Evolutionary conservation across 2,113 vertebrate genomes (phyloP).

Genomic region (Cryptomyrus ogoouensis): DNA sequence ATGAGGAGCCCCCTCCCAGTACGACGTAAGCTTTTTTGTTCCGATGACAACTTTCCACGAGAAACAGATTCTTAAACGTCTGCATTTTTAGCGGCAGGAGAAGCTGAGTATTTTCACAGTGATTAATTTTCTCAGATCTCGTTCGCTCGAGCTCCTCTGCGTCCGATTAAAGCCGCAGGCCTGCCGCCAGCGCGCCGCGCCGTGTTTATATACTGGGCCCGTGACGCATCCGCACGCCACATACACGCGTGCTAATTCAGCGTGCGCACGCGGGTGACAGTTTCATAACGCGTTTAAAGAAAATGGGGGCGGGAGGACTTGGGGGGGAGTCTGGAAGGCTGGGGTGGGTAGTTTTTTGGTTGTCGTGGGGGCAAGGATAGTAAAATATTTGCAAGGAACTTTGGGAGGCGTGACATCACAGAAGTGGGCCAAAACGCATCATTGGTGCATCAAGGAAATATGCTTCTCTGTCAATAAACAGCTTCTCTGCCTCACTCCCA

Average conservation of each 20-base stretch:
- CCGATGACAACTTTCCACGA: constrained; percentile 25
- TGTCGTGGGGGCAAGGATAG: constrained; percentile 3
- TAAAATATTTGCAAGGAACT: constrained; percentile 48
- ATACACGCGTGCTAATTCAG: not conserved
- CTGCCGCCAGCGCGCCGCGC: not conserved
- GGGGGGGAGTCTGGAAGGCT: constrained; percentile 54
- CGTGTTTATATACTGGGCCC: not conserved
- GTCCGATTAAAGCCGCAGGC: constrained; percentile 48
- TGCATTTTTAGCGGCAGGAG: constrained; percentile 50
- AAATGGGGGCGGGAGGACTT: constrained; percentile 18
- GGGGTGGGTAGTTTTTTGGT: constrained; percentile 34
- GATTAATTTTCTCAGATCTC: constrained; percentile 56
- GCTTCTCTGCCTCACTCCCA: not conserved
- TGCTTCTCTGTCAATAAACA: constrained; percentile 6
- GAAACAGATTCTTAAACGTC: constrained; percentile 47
- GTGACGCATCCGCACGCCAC: not conserved
- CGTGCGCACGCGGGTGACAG: not conserved
- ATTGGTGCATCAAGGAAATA: constrained; percentile 23
- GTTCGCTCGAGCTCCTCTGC: constrained; percentile 36
- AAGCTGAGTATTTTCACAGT: constrained; percentile 50
- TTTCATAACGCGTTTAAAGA: not conserved
- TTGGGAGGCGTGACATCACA: constrained; percentile 50
- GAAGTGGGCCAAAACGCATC: constrained; percentile 39
- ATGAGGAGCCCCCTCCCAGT: constrained; percentile 14
- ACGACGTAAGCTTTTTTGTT: constrained; percentile 22